A percentile compares a stretch with the other conserved stretches of the same genome.
Conservation (phyloP, 2,888 invertebrate genomes). For the Apodemia duryi region DNA sequence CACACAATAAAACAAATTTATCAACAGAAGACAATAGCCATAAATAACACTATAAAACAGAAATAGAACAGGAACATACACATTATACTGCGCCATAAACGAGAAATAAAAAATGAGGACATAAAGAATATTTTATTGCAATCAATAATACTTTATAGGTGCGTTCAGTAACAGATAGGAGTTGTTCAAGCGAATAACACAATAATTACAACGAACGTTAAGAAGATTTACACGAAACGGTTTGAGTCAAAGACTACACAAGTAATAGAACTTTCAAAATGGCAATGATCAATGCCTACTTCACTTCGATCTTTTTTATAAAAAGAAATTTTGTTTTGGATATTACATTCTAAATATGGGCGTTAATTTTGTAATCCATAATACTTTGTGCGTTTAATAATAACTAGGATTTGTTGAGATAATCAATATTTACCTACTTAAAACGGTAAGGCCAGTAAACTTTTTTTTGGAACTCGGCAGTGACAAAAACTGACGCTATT, state of each 20-base stretch:
- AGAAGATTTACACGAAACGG: conserved; percentile 60
- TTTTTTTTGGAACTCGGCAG: too few species aligned
- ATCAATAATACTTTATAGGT: conserved; percentile 75
- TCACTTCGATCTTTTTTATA: neutral
- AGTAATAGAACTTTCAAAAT: conserved; percentile 6
- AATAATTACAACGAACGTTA: conserved; percentile 70
- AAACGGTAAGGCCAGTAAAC: too few species aligned
- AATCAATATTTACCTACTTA: too few species aligned
- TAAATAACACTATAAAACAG: conserved; percentile 30
- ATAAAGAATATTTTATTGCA: conserved; percentile 69
- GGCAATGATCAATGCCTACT: neutral
- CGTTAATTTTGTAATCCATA: too few species aligned
- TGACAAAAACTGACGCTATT: too few species aligned
- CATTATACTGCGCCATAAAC: conserved; percentile 42
- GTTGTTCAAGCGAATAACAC: conserved; percentile 68
- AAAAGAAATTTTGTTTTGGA: neutral
- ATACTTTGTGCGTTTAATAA: too few species aligned
- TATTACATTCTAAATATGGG: too few species aligned
- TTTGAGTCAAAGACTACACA: conserved; percentile 9
- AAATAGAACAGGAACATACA: conserved; percentile 22
- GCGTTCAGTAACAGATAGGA: conserved; percentile 70
- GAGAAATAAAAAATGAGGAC: conserved; percentile 51
- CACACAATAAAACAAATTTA: conserved; percentile 1
- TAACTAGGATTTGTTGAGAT: too few species aligned
- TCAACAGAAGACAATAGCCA: conserved; percentile 13